Evolutionary conservation across 2,888 invertebrate genomes (phyloP), one percentile per base, ranked within the genome.

Genomic region (Dolomedes plantarius): DNA sequence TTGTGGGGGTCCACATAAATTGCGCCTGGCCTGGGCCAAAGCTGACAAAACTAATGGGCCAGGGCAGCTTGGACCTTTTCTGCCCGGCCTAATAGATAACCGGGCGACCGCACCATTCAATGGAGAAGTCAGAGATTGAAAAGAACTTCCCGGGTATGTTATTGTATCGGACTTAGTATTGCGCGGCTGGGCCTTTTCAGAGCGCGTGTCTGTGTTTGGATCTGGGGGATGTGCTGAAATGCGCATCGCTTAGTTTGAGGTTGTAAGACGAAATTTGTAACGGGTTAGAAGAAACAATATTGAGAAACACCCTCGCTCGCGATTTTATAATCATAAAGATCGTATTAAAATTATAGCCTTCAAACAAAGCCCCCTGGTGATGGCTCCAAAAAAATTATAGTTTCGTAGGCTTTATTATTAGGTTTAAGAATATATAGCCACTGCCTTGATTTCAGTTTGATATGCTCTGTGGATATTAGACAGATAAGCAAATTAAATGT

Each of bases 41-140:
- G 77, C 72, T 85, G 83, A 85, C 83, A 85, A 77, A 85, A 85
- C 77, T 85, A 85, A 85, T 85, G 83, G 82, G 41, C 72, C 73
- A 56, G 72, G 77, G 76, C 71, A 71, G 41, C 31, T 29, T 19
- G 82, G 82, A 46, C 83, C 83, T 77, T 85, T 85, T 85, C 83
- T 85, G 41, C 27, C 56, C n/a, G 73, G 72, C 65, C 83, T 85
- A 85, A 85, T 85, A 85, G 83, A 85, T 85, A 77, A 85, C 77
- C 73, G 19, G 39, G 83, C 62, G 36, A 64, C 56, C 56, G 32
- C 67, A 67, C 16, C 7, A 6, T 32, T 67, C 31, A 67, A 67
- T 67, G 67, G 32, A 74, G 32, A 67, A 16, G 36, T 82, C 62
- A 69, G 74, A 65, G 56, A 67, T 31, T 39, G 39, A 39, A 67